Percentiles rank a stretch among this genome's conserved stretches.
Evolutionary conservation across 2,797 vertebrate genomes (phyloP).

Genomic region (Onychomys arenicola): DNA sequence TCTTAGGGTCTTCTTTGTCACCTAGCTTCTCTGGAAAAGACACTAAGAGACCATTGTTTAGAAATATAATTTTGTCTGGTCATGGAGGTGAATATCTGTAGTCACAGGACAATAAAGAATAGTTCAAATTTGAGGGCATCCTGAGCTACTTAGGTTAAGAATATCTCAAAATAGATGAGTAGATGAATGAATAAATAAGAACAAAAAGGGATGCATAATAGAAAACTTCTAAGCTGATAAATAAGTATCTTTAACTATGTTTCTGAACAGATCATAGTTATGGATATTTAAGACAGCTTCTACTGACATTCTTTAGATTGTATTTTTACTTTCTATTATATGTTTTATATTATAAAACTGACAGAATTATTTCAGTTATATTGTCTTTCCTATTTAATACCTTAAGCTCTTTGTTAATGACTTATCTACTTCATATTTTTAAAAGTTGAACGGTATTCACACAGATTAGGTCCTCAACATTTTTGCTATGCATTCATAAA

Average conservation of each 20-base stretch:
- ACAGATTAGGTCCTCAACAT: neutral
- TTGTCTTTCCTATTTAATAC: neutral
- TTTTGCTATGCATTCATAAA: neutral
- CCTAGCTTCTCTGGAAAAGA: no score
- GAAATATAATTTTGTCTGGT: neutral
- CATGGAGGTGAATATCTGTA: neutral
- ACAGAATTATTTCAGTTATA: neutral
- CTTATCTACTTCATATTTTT: neutral
- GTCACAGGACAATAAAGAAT: neutral
- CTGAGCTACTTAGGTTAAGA: neutral
- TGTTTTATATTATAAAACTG: neutral
- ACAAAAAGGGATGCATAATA: neutral
- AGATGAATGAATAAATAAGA: neutral
- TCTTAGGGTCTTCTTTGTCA: no score
- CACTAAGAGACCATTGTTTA: no score
- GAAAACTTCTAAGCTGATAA: neutral
- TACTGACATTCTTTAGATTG: neutral
- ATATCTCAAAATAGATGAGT: neutral
- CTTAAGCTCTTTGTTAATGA: neutral
- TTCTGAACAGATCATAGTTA: neutral
- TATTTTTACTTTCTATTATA: neutral
- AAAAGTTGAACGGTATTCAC: neutral
- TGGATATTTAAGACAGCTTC: neutral
- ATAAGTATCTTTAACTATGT: neutral
- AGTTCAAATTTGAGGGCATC: neutral